A percentile compares a stretch with the other conserved stretches of the same genome.
These are phyloP conservation scores for Chlorocebus sabaeus DNA, from an alignment of 2,113 vertebrate species.

Conservation along the genomic window DNA sequence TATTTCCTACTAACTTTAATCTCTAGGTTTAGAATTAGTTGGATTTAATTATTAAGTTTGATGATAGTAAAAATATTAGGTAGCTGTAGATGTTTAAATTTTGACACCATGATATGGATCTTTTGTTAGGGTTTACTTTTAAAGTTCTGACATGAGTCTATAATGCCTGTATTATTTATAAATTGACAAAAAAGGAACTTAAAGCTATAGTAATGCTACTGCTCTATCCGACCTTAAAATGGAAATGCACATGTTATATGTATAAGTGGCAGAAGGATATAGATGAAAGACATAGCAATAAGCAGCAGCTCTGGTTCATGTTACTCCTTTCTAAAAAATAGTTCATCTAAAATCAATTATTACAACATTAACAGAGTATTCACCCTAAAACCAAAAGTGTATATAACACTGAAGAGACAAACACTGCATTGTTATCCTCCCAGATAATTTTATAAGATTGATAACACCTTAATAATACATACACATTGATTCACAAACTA, in stretches of 20 bases:
- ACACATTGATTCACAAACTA: slow-evolving; percentile 16
- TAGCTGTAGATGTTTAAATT: slow-evolving; percentile 33
- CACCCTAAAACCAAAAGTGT: slow-evolving; percentile 65
- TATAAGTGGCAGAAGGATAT: slow-evolving; percentile 49
- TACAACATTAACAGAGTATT: slow-evolving; percentile 58
- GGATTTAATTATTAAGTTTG: background rate
- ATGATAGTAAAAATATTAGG: background rate
- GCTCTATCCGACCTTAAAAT: slow-evolving; percentile 58
- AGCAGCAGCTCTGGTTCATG: slow-evolving; percentile 70
- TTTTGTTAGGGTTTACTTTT: background rate
- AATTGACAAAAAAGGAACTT: slow-evolving; percentile 10
- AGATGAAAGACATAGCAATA: slow-evolving; percentile 71
- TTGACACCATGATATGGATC: background rate
- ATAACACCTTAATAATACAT: background rate
- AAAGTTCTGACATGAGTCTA: background rate
- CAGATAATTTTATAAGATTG: background rate
- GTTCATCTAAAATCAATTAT: slow-evolving; percentile 66
- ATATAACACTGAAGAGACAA: slow-evolving; percentile 36
- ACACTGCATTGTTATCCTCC: slow-evolving; percentile 31
- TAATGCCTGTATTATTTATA: background rate
- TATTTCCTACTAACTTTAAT: slow-evolving; percentile 21
- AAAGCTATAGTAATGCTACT: background rate
- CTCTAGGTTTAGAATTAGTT: slow-evolving; percentile 16
- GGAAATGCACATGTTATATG: slow-evolving; percentile 51
- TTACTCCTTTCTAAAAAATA: slow-evolving; percentile 67